Conservation (phyloP, 2,888 invertebrate species). For the Stegophylla sp. region DNA sequence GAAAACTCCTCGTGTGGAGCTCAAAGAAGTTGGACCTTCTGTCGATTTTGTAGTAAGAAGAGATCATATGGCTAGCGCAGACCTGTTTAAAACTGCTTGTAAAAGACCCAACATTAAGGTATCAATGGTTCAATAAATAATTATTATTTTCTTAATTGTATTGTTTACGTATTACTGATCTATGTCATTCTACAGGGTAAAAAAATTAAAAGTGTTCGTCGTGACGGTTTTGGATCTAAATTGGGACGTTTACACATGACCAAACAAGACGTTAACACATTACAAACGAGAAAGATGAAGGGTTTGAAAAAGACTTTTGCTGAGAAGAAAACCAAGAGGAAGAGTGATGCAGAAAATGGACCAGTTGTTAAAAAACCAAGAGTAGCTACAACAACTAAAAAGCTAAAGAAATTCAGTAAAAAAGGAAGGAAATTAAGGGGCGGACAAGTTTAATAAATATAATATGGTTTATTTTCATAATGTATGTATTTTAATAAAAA, state of each 20-base stretch:
- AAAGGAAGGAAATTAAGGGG: conserved; percentile 56
- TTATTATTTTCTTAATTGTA: conserved; percentile 27
- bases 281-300: conserved; percentile 92
- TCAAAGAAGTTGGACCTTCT: conserved; percentile 92
- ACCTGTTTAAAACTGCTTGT: conserved; percentile 83
- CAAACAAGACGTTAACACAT: conserved; percentile 80
- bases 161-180: background rate
- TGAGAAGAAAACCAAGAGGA: conserved; percentile 65
- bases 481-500: background rate
- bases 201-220: conserved; percentile 89
- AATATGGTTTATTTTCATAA: background rate
- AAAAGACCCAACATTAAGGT: conserved; percentile 78
- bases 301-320: conserved; percentile 79
- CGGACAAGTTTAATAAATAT: conserved; percentile 42
- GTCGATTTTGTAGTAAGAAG: conserved; percentile 86
- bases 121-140: conserved; percentile 46
- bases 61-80: conserved; percentile 86
- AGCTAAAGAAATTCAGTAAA: conserved; percentile 56
- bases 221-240: conserved; percentile 86
- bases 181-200: conserved; percentile 68
- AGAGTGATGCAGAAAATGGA: conserved; percentile 34
- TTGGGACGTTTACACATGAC: conserved; percentile 93
- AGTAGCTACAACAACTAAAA: conserved; percentile 9
- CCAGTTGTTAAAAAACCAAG: conserved; percentile 41
- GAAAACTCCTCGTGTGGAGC: conserved; percentile 86